Evolutionary conservation across 1,140 invertebrate genomes (phyloP).

Genomic region (Sminthurinus signatus): DNA sequence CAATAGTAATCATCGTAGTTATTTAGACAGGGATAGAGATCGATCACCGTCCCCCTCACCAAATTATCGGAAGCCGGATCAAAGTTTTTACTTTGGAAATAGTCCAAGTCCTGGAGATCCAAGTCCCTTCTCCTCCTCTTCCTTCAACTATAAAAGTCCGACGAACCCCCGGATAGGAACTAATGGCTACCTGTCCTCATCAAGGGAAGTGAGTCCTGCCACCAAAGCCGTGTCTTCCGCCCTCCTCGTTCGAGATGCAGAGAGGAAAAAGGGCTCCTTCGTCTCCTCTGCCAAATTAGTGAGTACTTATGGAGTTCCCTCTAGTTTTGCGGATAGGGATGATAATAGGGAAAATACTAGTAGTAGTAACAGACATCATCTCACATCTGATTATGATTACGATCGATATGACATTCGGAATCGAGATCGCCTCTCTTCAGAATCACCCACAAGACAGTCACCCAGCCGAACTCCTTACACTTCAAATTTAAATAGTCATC

Average conservation of each 20-base stretch:
- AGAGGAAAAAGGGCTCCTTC: slow-evolving; percentile 16
- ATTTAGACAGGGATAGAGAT: not conserved
- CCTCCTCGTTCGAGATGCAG: slow-evolving; percentile 17
- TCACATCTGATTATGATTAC: not conserved
- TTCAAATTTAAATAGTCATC: not conserved
- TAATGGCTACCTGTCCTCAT: slow-evolving; percentile 5
- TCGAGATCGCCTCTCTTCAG: too few species aligned
- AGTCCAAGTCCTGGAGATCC: not conserved
- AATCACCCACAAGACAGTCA: not conserved
- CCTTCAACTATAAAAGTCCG: slow-evolving; percentile 9
- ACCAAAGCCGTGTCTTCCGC: slow-evolving; percentile 14
- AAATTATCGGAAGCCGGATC: not conserved
- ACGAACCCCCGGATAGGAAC: not conserved
- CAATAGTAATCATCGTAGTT: not conserved
- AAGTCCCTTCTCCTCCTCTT: not conserved
- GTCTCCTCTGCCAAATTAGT: slow-evolving; percentile 24
- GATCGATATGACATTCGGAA: not conserved
- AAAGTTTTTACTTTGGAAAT: slow-evolving; percentile 18
- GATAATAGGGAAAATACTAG: too few species aligned
- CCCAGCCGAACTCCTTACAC: not conserved
- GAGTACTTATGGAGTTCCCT: slow-evolving; percentile 11
- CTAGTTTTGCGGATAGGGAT: too few species aligned
- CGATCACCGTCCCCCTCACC: slow-evolving; percentile 14
- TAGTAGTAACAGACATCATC: not conserved
- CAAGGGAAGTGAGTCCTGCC: slow-evolving; percentile 8